These are phyloP conservation scores for Aptenodytes forsteri DNA, from an alignment of 2,113 vertebrate genomes.

Conservation along the genomic window DNA sequence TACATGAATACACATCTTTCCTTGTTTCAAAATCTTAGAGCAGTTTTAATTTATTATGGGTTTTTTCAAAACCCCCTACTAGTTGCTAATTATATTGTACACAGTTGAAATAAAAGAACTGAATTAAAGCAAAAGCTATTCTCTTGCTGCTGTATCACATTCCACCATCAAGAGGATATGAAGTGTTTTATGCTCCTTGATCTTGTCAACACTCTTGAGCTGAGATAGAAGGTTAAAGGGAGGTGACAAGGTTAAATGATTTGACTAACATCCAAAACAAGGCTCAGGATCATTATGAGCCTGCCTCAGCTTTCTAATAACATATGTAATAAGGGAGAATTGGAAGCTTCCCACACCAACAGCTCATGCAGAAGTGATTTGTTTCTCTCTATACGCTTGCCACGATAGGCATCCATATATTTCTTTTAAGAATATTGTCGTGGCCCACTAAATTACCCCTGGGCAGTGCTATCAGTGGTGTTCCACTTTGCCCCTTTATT, in stretches of 20 bases:
- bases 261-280: constrained; percentile 60
- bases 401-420: constrained; percentile 32
- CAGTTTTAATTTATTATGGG: neutral
- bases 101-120: neutral
- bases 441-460: constrained; percentile 56
- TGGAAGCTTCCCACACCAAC: constrained; percentile 15
- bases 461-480: constrained; percentile 43
- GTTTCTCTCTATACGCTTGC: constrained; percentile 16
- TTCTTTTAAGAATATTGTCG: constrained; percentile 49
- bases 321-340: neutral
- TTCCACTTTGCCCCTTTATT: constrained; percentile 67
- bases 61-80: fast-evolving
- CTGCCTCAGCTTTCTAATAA: constrained; percentile 50
- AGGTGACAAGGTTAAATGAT: constrained; percentile 63
- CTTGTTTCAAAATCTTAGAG: neutral
- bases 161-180: neutral
- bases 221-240: constrained; percentile 40
- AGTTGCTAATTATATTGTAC: neutral
- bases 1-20: neutral
- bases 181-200: constrained; percentile 22
- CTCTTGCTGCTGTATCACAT: neutral
- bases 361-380: constrained; percentile 52
- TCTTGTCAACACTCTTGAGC: neutral
- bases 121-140: neutral
- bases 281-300: neutral